Percentiles rank a stretch among this genome's conserved stretches.
Evolutionary conservation across 2,797 vertebrate genomes (phyloP).

Genomic region (Ctenosaura bakeri): DNA sequence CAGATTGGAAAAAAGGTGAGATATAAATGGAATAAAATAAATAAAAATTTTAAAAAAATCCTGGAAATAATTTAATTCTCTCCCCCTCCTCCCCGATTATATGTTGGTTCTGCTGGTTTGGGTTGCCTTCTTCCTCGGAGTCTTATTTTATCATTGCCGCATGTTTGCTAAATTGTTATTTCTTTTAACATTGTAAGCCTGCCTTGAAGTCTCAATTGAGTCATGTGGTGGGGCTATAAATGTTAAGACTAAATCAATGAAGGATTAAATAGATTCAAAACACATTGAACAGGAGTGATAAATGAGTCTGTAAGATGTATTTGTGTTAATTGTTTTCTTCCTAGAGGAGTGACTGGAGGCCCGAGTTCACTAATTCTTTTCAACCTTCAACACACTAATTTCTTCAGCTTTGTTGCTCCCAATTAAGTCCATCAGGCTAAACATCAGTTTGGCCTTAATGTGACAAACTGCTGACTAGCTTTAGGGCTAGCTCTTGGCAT

Average conservation of each 20-base stretch:
- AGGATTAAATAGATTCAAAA: slow-evolving; percentile 41
- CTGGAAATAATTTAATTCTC: too few species aligned
- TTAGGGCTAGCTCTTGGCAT: background rate
- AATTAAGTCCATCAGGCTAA: slow-evolving; percentile 51
- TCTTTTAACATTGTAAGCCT: background rate
- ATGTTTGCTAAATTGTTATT: background rate
- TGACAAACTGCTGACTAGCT: slow-evolving; percentile 33
- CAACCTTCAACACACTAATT: slow-evolving; percentile 54
- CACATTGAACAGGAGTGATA: slow-evolving; percentile 54
- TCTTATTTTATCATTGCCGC: background rate
- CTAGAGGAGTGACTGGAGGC: slow-evolving; percentile 58
- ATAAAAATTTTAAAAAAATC: too few species aligned
- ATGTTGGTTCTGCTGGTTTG: background rate
- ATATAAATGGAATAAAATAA: too few species aligned
- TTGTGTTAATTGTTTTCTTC: slow-evolving; percentile 61
- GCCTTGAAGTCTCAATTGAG: slow-evolving; percentile 4
- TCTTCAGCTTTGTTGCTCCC: slow-evolving; percentile 43
- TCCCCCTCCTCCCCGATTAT: too few species aligned
- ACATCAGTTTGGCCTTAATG: slow-evolving; percentile 42
- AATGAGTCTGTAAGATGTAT: slow-evolving; percentile 47
- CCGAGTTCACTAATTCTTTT: slow-evolving; percentile 60
- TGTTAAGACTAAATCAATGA: slow-evolving; percentile 11
- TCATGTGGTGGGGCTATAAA: background rate
- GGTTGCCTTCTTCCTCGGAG: background rate
- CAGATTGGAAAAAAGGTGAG: too few species aligned